Conservation (phyloP, 2,888 invertebrate species). For the Fissipunctia ypsillon region DNA sequence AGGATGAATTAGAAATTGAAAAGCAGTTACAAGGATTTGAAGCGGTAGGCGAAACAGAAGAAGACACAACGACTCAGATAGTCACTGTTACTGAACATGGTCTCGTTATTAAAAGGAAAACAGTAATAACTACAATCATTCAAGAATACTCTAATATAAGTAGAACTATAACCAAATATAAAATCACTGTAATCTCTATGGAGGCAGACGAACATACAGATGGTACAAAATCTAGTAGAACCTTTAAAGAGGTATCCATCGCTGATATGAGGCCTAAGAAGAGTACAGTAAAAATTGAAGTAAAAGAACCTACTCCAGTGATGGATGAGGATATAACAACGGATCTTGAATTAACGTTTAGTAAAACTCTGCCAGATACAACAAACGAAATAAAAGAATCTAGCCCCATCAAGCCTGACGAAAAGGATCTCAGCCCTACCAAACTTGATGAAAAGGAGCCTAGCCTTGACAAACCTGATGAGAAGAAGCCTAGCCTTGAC, state of each 20-base stretch:
- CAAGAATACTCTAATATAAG: slow-evolving; percentile 46
- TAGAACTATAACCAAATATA: slow-evolving; percentile 36
- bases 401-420: slow-evolving; percentile 8
- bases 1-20: slow-evolving; percentile 50
- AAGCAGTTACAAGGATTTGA: slow-evolving; percentile 40
- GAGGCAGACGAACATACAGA: slow-evolving; percentile 47
- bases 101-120: slow-evolving; percentile 45
- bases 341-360: slow-evolving; percentile 8
- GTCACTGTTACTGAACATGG: slow-evolving; percentile 49
- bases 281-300: slow-evolving; percentile 48
- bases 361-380: slow-evolving; percentile 2
- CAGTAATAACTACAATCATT: slow-evolving; percentile 46
- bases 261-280: slow-evolving; percentile 44
- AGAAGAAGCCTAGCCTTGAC: not conserved
- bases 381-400: slow-evolving; percentile 7
- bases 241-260: slow-evolving; percentile 42
- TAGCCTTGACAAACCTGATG: not conserved
- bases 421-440: slow-evolving; percentile 1
- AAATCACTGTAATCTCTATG: slow-evolving; percentile 51
- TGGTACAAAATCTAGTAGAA: slow-evolving; percentile 41
- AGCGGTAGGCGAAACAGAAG: slow-evolving; percentile 31
- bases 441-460: slow-evolving; percentile 1
- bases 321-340: slow-evolving; percentile 69
- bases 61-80: slow-evolving; percentile 41
- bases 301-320: slow-evolving; percentile 32